These are phyloP conservation scores for Gastrophryne carolinensis DNA, from an alignment of 2,797 vertebrate genomes.

Conservation along the genomic window DNA sequence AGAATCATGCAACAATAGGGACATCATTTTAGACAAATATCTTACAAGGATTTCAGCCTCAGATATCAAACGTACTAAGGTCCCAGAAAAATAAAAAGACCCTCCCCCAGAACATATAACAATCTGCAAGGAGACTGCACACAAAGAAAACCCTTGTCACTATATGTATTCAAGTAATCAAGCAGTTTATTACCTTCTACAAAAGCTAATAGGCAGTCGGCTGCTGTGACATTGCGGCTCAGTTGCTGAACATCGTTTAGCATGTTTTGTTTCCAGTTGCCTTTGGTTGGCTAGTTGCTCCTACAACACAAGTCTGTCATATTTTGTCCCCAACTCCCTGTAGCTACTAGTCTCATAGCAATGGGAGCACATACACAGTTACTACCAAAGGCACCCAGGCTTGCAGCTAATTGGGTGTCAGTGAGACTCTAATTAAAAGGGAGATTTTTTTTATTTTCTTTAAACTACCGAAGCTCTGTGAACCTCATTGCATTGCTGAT, in stretches of 20 bases:
- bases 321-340: conserved; percentile 21
- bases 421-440: too few relatives aligned
- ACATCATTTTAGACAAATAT: too few relatives aligned
- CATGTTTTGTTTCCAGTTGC: conserved; percentile 24
- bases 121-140: background rate
- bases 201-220: background rate
- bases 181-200: background rate
- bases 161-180: background rate
- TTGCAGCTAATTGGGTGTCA: background rate
- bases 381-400: background rate
- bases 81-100: too few relatives aligned
- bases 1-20: too few relatives aligned
- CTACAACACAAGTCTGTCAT: conserved; percentile 29
- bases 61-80: too few relatives aligned
- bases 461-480: too few relatives aligned
- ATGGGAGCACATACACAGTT: conserved; percentile 14
- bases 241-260: background rate
- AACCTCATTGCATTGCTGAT: too few relatives aligned
- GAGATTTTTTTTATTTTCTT: too few relatives aligned
- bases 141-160: too few relatives aligned
- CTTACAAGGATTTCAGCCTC: too few relatives aligned
- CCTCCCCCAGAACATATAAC: too few relatives aligned
- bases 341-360: conserved; percentile 34
- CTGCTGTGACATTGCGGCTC: background rate
- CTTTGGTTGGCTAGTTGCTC: conserved; percentile 9